A percentile compares a stretch with the other conserved stretches of the same genome.
Evolutionary conservation across 2,888 invertebrate species (phyloP).

Genomic region (Petrophora chlorosata): DNA sequence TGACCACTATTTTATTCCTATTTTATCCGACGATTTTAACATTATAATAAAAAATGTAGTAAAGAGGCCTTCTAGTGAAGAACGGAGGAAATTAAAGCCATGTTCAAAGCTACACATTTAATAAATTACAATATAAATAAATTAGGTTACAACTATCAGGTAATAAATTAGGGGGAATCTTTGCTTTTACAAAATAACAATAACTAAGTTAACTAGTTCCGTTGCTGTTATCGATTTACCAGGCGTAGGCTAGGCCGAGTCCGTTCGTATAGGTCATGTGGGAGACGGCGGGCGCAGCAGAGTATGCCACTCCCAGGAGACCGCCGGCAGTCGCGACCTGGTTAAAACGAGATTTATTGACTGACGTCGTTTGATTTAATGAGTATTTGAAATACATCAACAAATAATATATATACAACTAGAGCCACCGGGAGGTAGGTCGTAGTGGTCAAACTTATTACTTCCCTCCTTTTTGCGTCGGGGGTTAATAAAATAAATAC

Average conservation of each 20-base stretch:
- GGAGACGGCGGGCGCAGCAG: slow-evolving; percentile 85
- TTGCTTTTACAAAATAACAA: slow-evolving; percentile 31
- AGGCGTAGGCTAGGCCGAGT: slow-evolving; percentile 81
- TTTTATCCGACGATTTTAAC: too few species aligned
- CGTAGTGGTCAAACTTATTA: too few species aligned
- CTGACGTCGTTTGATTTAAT: too few species aligned
- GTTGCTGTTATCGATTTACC: slow-evolving; percentile 59
- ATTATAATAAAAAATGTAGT: too few species aligned
- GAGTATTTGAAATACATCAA: too few species aligned
- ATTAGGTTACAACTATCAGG: slow-evolving; percentile 66
- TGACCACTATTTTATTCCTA: too few species aligned
- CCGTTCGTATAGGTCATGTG: slow-evolving; percentile 84
- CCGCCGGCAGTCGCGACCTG: slow-evolving; percentile 78
- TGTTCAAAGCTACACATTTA: slow-evolving; percentile 22
- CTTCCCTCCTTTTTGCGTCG: too few species aligned
- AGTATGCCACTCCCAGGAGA: slow-evolving; percentile 84
- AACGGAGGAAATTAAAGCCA: slow-evolving; percentile 1
- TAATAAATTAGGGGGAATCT: slow-evolving; percentile 78
- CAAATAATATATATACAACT: too few species aligned
- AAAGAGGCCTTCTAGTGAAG: too few species aligned
- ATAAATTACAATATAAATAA: slow-evolving; percentile 38
- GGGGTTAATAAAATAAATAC: too few species aligned
- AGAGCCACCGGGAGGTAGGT: too few species aligned
- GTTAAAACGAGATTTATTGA: too few species aligned
- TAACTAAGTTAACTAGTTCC: neutral